Evolutionary conservation across 2,888 invertebrate genomes (phyloP).

Genomic region (Lepidonotus clava): DNA sequence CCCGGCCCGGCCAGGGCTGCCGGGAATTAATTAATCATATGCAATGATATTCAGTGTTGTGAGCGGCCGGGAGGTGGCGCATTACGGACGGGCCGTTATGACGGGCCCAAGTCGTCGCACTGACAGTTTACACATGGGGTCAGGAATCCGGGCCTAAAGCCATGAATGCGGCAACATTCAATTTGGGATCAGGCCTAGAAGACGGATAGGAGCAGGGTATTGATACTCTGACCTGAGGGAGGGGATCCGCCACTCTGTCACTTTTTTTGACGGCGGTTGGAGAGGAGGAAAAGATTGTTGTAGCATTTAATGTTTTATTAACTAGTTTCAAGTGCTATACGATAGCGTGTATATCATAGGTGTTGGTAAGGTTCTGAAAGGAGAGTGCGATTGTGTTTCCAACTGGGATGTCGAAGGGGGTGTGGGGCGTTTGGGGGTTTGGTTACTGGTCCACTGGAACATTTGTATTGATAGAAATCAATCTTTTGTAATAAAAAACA

Average conservation of each 20-base stretch:
- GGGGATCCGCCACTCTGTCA: not conserved
- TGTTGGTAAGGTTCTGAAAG: no score
- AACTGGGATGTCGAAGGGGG: no score
- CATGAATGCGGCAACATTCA: slow-evolving; percentile 50
- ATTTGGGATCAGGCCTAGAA: slow-evolving; percentile 18
- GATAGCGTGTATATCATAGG: no score
- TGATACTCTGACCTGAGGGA: not conserved
- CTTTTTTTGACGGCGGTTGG: no score
- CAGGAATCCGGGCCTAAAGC: slow-evolving; percentile 34
- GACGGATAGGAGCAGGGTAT: slow-evolving; percentile 30
- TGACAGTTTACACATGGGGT: slow-evolving; percentile 30
- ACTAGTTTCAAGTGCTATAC: no score
- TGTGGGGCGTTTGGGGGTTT: no score
- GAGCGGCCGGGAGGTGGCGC: not conserved
- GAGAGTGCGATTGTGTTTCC: no score
- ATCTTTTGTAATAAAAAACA: no score
- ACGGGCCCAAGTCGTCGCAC: not conserved
- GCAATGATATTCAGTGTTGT: slow-evolving; percentile 46
- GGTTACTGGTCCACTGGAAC: no score
- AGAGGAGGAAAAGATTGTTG: no score
- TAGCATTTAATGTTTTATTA: no score
- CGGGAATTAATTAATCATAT: slow-evolving; percentile 51
- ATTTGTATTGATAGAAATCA: no score
- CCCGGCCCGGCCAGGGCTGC: not conserved
- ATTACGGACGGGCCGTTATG: slow-evolving; percentile 11